These are phyloP conservation scores for Perodicticus potto DNA, from an alignment of 2,797 vertebrate genomes.

Conservation along the genomic window DNA sequence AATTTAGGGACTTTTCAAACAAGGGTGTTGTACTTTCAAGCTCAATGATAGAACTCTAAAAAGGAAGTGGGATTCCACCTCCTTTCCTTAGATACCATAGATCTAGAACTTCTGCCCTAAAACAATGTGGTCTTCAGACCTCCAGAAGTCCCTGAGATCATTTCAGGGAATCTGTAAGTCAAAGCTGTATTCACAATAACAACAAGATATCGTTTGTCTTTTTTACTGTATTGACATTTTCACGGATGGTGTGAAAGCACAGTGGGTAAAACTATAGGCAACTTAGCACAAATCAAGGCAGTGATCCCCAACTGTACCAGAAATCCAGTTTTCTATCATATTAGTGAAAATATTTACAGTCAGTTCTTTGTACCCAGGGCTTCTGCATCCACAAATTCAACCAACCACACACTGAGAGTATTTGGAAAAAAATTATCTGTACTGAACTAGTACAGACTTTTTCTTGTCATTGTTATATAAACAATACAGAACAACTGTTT, in stretches of 20 bases:
- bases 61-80: neutral
- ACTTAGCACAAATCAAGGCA: neutral
- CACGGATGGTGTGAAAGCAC: neutral
- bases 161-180: neutral
- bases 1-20: neutral
- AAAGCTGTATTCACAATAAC: slow-evolving; percentile 41
- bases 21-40: neutral
- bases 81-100: neutral
- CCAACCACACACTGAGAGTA: too few species aligned
- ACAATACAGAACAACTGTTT: neutral
- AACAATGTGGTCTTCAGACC: neutral
- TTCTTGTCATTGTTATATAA: too few species aligned
- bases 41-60: neutral
- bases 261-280: neutral
- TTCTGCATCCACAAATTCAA: too few species aligned
- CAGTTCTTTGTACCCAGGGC: too few species aligned
- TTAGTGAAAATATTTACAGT: neutral
- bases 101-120: neutral
- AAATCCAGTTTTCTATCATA: neutral
- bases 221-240: neutral
- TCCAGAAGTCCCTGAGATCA: neutral
- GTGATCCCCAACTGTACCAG: neutral
- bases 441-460: too few species aligned
- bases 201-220: neutral
- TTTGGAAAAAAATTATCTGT: too few species aligned